phyloP scores from a whole-genome alignment of 2,113 vertebrate genomes.

The Eclectus roratus region DNA sequence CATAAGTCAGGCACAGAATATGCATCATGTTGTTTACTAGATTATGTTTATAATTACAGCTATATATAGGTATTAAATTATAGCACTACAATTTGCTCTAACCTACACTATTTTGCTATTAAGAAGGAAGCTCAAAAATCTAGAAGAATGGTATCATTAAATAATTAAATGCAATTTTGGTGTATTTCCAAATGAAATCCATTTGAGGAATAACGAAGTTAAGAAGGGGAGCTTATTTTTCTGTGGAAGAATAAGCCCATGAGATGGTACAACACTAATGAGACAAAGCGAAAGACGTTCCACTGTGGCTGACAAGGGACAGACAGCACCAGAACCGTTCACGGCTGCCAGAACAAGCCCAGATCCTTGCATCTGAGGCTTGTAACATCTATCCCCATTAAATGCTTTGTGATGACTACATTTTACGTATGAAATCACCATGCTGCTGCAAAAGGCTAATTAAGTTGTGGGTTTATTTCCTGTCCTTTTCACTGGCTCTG shows the following conservation, averaged over 20 bases:
- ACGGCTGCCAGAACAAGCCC: not conserved
- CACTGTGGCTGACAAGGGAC: not conserved
- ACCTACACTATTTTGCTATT: not conserved
- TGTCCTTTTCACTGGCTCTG: not conserved
- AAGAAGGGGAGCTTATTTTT: not conserved
- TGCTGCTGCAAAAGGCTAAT: not conserved
- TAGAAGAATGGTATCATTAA: not conserved
- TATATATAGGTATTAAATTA: not conserved
- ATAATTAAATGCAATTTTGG: not conserved
- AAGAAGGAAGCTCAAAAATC: not conserved
- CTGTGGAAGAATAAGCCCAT: not conserved
- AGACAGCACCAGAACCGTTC: not conserved
- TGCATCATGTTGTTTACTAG: not conserved
- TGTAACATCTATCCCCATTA: not conserved
- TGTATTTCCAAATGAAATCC: not conserved
- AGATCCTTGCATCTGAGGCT: not conserved
- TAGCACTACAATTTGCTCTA: not conserved
- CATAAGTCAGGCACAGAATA: not conserved
- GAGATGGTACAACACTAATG: not conserved
- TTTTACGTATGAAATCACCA: not conserved
- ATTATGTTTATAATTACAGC: not conserved
- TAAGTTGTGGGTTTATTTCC: not conserved
- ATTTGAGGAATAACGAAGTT: not conserved
- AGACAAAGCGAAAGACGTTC: not conserved
- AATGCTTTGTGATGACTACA: not conserved